Evolutionary conservation across 2,113 vertebrate genomes (phyloP).

Genomic region (Orcinus orca): DNA sequence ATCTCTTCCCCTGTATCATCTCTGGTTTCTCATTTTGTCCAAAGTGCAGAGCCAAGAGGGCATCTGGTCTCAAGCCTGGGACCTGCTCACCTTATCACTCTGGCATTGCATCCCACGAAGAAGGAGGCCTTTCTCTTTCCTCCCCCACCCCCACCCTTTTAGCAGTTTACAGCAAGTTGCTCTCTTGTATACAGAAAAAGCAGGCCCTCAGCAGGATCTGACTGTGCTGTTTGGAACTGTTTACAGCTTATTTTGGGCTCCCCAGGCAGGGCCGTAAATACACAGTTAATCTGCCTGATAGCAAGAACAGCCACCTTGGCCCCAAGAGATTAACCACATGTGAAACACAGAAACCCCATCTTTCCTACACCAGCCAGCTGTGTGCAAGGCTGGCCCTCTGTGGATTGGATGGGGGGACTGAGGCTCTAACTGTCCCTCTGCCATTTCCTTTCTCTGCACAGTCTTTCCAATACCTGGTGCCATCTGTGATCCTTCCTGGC

Average conservation of each 20-base stretch:
- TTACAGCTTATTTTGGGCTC: conserved; percentile 71
- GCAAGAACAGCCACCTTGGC: conserved; percentile 43
- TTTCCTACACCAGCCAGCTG: neutral
- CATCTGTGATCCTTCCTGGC: neutral
- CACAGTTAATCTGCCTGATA: conserved; percentile 63
- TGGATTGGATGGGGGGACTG: neutral
- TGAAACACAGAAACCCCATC: conserved; percentile 45
- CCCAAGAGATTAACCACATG: conserved; percentile 49
- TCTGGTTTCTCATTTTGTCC: conserved; percentile 79
- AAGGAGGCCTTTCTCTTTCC: neutral
- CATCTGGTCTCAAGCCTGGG: conserved; percentile 69
- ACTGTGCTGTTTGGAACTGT: conserved; percentile 75
- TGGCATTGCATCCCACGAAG: conserved; percentile 57
- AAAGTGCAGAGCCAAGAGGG: conserved; percentile 77
- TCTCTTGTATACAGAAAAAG: conserved; percentile 74
- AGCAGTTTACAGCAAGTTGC: conserved; percentile 70
- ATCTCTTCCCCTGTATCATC: conserved; percentile 72
- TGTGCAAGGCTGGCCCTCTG: neutral
- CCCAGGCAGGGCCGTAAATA: conserved; percentile 63
- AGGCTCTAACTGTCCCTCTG: neutral
- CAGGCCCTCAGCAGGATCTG: conserved; percentile 56
- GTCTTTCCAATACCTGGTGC: neutral
- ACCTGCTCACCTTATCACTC: conserved; percentile 74
- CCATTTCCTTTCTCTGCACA: neutral
- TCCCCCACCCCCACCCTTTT: conserved; percentile 8